A percentile compares a stretch with the other conserved stretches of the same genome.
phyloP scores from a whole-genome alignment of 1,140 invertebrate species.

The Dendroctonus valens region DNA sequence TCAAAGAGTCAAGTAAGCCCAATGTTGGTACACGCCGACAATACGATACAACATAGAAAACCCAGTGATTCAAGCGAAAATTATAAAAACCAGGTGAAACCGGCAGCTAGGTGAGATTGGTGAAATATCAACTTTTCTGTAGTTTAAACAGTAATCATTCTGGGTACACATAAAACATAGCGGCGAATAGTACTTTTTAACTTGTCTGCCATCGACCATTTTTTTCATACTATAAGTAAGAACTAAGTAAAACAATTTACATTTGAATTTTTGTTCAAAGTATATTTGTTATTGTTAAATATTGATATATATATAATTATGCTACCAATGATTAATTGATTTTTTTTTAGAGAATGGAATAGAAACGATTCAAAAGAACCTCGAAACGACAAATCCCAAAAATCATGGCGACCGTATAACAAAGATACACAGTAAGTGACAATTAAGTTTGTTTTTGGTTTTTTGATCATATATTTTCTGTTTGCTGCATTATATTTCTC shows the following conservation, averaged over 20 bases:
- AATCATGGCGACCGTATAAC: constrained; percentile 30
- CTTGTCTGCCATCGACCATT: no score
- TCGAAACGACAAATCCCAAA: constrained; percentile 14
- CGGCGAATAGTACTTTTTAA: no score
- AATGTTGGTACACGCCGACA: constrained; percentile 43
- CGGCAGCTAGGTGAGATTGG: constrained; percentile 31
- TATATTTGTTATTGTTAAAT: no score
- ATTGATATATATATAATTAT: no score
- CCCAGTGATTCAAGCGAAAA: constrained; percentile 21
- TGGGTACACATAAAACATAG: no score
- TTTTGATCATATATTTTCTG: no score
- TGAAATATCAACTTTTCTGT: constrained; percentile 1
- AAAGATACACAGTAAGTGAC: not conserved
- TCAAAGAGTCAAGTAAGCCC: constrained; percentile 44
- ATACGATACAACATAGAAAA: constrained; percentile 44
- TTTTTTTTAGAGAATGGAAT: constrained; percentile 17
- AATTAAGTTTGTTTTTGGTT: no score
- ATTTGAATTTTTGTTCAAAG: no score
- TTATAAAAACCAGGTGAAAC: constrained; percentile 24
- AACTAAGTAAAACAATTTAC: no score
- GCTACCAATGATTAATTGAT: not conserved
- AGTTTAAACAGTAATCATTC: not conserved
- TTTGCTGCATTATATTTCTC: no score
- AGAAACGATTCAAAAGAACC: constrained; percentile 18
- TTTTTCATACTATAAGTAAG: no score